A percentile compares a stretch with the other conserved stretches of the same genome.
Conservation (phyloP, 2,888 invertebrate genomes). For the Criorhina ranunculi region DNA sequence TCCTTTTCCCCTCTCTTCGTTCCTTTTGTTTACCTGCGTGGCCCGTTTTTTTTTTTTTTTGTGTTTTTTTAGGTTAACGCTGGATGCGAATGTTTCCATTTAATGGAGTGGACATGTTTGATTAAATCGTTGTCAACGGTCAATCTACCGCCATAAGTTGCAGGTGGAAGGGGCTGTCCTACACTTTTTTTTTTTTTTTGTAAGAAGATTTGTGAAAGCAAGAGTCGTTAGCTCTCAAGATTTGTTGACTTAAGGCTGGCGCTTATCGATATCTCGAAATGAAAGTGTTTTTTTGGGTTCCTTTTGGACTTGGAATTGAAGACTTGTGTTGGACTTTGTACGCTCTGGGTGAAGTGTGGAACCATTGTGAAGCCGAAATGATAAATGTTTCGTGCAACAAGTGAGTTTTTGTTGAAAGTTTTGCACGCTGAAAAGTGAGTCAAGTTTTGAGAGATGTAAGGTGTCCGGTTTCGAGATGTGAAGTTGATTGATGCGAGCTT, state of each 20-base stretch:
- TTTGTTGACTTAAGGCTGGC: slow-evolving; percentile 30
- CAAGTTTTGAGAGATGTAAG: slow-evolving; percentile 12
- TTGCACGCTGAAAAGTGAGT: slow-evolving; percentile 20
- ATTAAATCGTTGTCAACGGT: slow-evolving; percentile 38
- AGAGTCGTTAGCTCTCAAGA: slow-evolving; percentile 48
- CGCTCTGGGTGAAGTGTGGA: slow-evolving; percentile 30
- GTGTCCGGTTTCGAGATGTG: not conserved
- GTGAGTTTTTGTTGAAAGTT: slow-evolving; percentile 53
- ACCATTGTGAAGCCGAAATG: slow-evolving; percentile 10
- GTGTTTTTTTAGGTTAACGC: slow-evolving; percentile 20
- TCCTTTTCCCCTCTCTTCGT: not conserved
- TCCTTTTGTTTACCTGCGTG: not conserved
- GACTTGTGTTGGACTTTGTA: slow-evolving; percentile 42
- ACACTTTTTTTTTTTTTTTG: slow-evolving; percentile 1
- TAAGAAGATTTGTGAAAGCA: slow-evolving; percentile 54
- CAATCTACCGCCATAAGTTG: not conserved
- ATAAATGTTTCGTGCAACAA: slow-evolving; percentile 39
- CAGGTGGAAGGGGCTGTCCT: slow-evolving; percentile 35
- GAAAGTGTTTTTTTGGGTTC: slow-evolving; percentile 52
- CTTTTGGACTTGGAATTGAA: slow-evolving; percentile 9
- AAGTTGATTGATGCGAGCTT: no score
- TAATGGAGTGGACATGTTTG: slow-evolving; percentile 40
- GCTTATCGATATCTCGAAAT: slow-evolving; percentile 59
- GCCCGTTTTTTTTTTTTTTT: slow-evolving; percentile 16
- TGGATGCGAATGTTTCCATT: slow-evolving; percentile 28